phyloP scores from a whole-genome alignment of 1,140 invertebrate genomes.

The Macrocentrus cingulum region DNA sequence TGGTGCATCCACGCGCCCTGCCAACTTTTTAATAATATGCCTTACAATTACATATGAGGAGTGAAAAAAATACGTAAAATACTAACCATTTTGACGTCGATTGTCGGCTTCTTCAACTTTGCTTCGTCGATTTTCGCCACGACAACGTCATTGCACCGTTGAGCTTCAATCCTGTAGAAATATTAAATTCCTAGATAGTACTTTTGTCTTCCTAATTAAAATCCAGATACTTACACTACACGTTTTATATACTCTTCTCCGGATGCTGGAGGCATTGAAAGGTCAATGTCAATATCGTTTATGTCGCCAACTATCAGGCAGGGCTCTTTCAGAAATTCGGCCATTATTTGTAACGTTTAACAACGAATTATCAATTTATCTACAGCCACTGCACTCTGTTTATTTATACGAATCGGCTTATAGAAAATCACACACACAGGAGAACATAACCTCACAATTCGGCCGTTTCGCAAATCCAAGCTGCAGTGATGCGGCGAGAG shows the following conservation, averaged over 20 bases:
- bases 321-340: constrained; percentile 42
- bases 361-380: no score
- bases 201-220: constrained; percentile 18
- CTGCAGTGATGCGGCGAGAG: no score
- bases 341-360: constrained; percentile 32
- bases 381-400: no score
- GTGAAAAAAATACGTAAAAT: not conserved
- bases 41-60: no score
- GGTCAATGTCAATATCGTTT: constrained; percentile 55
- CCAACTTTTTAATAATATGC: constrained; percentile 38
- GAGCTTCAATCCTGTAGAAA: constrained; percentile 59
- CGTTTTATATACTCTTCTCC: constrained; percentile 63
- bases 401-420: no score
- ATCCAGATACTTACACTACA: constrained; percentile 55
- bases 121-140: constrained; percentile 57
- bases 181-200: constrained; percentile 16
- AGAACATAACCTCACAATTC: no score
- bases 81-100: constrained; percentile 45
- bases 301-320: constrained; percentile 48
- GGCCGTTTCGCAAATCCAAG: no score
- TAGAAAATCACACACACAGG: no score
- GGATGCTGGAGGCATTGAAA: constrained; percentile 56
- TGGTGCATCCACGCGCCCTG: constrained; percentile 56
- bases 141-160: constrained; percentile 58
- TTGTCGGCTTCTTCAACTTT: constrained; percentile 50